Base-by-base conservation (phyloP, 2,113 vertebrate genomes). In the Anas platyrhynchos region DNA sequence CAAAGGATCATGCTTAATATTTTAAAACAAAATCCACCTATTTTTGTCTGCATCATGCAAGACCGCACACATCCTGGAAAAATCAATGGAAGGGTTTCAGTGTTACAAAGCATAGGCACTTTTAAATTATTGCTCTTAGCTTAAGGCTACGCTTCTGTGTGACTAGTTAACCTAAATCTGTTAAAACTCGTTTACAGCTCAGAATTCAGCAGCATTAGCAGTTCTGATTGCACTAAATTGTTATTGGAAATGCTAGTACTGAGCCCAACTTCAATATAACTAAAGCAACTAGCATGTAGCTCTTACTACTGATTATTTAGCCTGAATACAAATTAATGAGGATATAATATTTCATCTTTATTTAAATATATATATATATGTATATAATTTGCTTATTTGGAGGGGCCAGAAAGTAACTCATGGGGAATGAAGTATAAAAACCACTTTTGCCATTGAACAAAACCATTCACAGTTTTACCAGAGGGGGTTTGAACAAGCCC, bases 51-150 rank as follows among this genome's bases (percentile, higher is more conserved):
- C 38, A 75, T 67, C 56, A 22, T 68, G 69, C 80, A 90, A 91
- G 65, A 32, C 73, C 27, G 43, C 83, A 58, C 34, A 79, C 34
- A 72, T 74, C 32, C 48, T 61, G 32, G 46, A 72, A 95, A 94
- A 94, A 96, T 96, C 85, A 81, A 56, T 46, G 18, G 56, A 86
- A 93, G 52, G 16, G 22, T 55, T 94, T 91, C 65, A 63, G 56
- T 90, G 38, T 80, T 88, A 81, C 48, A 69, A 93, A 88, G 88
- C 71, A 78, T 3, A 61, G 65, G 29, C 72, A 36, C 11, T 58
- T 80, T 86, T 74, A 63, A 71, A 83, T 68, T 79, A 86, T 81
- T 93, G 65, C 34, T 44, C 29, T 86, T 56, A 54, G 44, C 90
- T 90, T 78, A 66, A 88, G 90, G 90, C 80, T 90, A 11, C 90